These are phyloP conservation scores for Gnatocerus cornutus DNA, from an alignment of 2,888 invertebrate species.

Conservation along the genomic window DNA sequence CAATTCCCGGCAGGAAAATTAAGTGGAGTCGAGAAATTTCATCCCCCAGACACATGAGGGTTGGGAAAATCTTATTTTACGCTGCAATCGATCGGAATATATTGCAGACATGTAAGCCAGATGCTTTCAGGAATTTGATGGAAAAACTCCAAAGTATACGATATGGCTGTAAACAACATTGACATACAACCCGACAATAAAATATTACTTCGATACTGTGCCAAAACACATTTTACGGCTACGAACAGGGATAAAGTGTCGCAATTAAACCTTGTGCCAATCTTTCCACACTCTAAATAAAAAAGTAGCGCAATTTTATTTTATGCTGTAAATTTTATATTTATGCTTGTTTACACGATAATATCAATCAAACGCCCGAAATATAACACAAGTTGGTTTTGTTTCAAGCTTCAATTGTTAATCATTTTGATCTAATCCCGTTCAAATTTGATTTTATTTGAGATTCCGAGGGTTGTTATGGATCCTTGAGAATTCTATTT, in stretches of 20 bases:
- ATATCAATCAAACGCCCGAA: slow-evolving; percentile 2
- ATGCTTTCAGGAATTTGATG: slow-evolving; percentile 58
- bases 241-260: slow-evolving; percentile 25
- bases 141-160: slow-evolving; percentile 52
- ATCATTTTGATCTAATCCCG: too few relatives aligned
- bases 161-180: slow-evolving; percentile 52
- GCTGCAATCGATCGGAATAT: slow-evolving; percentile 65
- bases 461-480: too few relatives aligned
- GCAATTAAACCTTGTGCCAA: slow-evolving; percentile 24
- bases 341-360: too few relatives aligned
- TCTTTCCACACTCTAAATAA: background rate
- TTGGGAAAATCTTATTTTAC: slow-evolving; percentile 67
- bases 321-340: too few relatives aligned
- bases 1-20: slow-evolving; percentile 70
- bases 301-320: too few relatives aligned
- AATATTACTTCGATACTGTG: slow-evolving; percentile 37
- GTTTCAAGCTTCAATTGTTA: too few relatives aligned
- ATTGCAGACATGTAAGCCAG: slow-evolving; percentile 59
- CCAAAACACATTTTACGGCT: slow-evolving; percentile 25
- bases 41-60: slow-evolving; percentile 63
- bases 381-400: too few relatives aligned
- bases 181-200: slow-evolving; percentile 35
- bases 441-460: too few relatives aligned
- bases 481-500: too few relatives aligned
- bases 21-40: slow-evolving; percentile 69